Percentiles rank a stretch among this genome's conserved stretches.
Conservation (phyloP, 2,888 invertebrate species). For the Aquatica leii region DNA sequence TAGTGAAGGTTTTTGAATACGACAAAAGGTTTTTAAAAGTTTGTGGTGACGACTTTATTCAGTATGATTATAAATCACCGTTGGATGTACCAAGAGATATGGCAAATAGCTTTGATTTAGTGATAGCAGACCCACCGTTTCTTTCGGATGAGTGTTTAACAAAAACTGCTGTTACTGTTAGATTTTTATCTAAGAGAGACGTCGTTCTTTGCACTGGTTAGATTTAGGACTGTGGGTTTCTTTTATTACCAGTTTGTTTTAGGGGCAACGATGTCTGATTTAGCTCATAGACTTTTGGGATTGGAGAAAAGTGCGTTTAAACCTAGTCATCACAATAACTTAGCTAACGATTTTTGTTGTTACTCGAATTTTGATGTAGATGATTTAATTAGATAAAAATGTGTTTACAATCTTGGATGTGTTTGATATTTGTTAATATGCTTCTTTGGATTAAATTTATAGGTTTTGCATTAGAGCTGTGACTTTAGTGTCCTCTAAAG, state of each 20-base stretch:
- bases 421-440: no score
- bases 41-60: slow-evolving; percentile 80
- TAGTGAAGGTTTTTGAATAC: slow-evolving; percentile 70
- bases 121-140: slow-evolving; percentile 95
- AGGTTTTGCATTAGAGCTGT: no score
- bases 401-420: no score
- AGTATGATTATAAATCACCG: slow-evolving; percentile 89
- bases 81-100: slow-evolving; percentile 71
- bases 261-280: slow-evolving; percentile 80
- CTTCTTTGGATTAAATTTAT: no score
- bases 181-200: slow-evolving; percentile 73
- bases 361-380: slow-evolving; percentile 81
- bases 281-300: slow-evolving; percentile 70
- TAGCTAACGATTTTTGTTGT: slow-evolving; percentile 93
- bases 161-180: slow-evolving; percentile 82
- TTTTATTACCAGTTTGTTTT: slow-evolving; percentile 44
- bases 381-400: slow-evolving; percentile 14
- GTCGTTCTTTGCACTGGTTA: slow-evolving; percentile 88
- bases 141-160: slow-evolving; percentile 90
- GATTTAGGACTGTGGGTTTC: slow-evolving; percentile 18
- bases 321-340: slow-evolving; percentile 86
- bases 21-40: slow-evolving; percentile 80
- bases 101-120: slow-evolving; percentile 74
- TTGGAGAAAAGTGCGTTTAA: slow-evolving; percentile 74
- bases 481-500: no score